A percentile compares a stretch with the other conserved stretches of the same genome.
Evolutionary conservation across 2,113 vertebrate genomes (phyloP).

Genomic region (Myotis lucifugus): DNA sequence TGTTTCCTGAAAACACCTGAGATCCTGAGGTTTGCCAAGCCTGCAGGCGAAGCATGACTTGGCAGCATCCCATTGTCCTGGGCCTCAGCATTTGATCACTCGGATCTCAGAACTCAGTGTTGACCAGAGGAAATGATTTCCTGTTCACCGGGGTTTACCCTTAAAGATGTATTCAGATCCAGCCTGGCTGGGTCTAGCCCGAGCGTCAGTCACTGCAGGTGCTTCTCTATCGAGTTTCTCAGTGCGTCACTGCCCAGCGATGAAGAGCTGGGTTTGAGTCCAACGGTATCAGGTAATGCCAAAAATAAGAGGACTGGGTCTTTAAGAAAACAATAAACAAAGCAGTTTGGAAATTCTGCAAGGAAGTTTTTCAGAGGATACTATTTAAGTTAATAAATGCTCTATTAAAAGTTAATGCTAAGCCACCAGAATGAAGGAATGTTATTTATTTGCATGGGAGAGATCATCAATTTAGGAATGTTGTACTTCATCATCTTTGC

Average conservation of each 20-base stretch:
- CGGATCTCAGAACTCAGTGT: conserved; percentile 13
- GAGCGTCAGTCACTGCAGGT: conserved; percentile 1
- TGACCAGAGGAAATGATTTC: conserved; percentile 68
- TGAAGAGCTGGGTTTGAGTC: conserved; percentile 15
- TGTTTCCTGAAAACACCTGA: neutral
- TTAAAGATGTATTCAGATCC: conserved; percentile 40
- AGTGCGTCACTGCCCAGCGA: conserved; percentile 23
- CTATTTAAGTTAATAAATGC: neutral
- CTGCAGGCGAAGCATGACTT: neutral
- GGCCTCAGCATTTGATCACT: neutral
- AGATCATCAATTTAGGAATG: neutral
- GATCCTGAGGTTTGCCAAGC: neutral
- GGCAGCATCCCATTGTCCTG: conserved; percentile 25
- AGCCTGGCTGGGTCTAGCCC: conserved; percentile 12
- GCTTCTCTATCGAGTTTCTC: conserved; percentile 62
- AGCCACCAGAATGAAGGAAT: neutral
- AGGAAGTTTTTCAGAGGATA: conserved; percentile 52
- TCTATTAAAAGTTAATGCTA: neutral
- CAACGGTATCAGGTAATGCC: conserved; percentile 27
- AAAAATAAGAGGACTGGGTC: conserved; percentile 53
- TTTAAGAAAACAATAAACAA: conserved; percentile 62
- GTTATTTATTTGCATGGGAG: neutral
- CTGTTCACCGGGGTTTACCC: conserved; percentile 66
- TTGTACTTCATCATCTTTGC: conserved; percentile 41
- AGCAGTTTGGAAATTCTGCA: conserved; percentile 42